Percentiles rank a stretch among this genome's conserved stretches.
Evolutionary conservation across 2,888 invertebrate species (phyloP).

Genomic region (Catocala nupta): DNA sequence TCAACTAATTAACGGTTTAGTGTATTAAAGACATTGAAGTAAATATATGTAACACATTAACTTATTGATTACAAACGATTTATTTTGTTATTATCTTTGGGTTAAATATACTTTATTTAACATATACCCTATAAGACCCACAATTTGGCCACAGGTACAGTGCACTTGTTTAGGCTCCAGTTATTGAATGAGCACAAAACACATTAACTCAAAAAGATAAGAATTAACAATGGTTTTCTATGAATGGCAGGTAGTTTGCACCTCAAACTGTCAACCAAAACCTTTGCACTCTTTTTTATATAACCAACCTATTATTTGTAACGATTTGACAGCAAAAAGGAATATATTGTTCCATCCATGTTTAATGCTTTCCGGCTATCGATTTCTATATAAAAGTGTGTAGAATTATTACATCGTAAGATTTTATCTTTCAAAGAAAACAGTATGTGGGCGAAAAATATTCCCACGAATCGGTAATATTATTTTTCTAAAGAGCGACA

Average conservation of each 20-base stretch:
- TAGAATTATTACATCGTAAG: slow-evolving; percentile 11
- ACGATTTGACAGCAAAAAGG: slow-evolving; percentile 17
- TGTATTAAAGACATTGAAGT: too few relatives aligned
- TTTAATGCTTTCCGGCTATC: slow-evolving; percentile 34
- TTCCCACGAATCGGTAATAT: slow-evolving; percentile 37
- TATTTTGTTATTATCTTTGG: too few relatives aligned
- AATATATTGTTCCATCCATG: slow-evolving; percentile 13
- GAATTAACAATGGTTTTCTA: too few relatives aligned
- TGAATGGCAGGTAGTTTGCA: background rate
- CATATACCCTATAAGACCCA: too few relatives aligned
- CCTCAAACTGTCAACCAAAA: background rate
- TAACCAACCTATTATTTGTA: slow-evolving; percentile 5
- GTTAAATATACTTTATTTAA: too few relatives aligned
- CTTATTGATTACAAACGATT: too few relatives aligned
- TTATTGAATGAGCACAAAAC: too few relatives aligned
- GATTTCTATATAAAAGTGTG: slow-evolving; percentile 12
- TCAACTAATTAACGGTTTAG: too few relatives aligned
- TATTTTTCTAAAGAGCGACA: background rate
- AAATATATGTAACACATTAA: too few relatives aligned
- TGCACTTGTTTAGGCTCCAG: too few relatives aligned
- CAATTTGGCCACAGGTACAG: too few relatives aligned
- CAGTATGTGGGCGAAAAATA: slow-evolving; percentile 29
- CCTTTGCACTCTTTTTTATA: slow-evolving; percentile 1
- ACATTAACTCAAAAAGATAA: too few relatives aligned
- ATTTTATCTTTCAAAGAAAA: slow-evolving; percentile 16